Percentiles rank a stretch among this genome's conserved stretches.
These are phyloP conservation scores for Podarcis cretensis DNA, from an alignment of 2,113 vertebrate genomes.

Conservation along the genomic window DNA sequence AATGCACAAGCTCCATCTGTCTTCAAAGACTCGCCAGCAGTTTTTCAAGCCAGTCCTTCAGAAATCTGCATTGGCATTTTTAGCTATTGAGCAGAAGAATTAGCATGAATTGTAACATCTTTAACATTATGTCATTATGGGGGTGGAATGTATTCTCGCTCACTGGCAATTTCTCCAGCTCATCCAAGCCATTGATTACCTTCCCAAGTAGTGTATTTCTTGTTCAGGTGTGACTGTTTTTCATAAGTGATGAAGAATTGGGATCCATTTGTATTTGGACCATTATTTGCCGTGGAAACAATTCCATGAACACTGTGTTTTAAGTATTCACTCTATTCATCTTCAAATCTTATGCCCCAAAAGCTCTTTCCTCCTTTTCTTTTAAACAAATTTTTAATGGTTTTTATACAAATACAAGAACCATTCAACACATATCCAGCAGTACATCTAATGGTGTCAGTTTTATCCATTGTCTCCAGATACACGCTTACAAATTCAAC, in stretches of 20 bases:
- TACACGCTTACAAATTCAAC: too few species aligned
- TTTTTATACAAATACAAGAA: too few species aligned
- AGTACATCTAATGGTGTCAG: too few species aligned
- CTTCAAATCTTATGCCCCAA: too few species aligned
- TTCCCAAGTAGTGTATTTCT: conserved; percentile 98
- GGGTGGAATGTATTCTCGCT: conserved; percentile 96
- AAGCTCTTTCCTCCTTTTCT: too few species aligned
- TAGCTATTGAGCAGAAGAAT: conserved; percentile 90
- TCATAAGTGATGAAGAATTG: conserved; percentile 97
- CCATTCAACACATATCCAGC: too few species aligned
- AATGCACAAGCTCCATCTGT: conserved; percentile 3
- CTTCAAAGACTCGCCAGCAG: background rate
- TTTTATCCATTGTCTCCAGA: too few species aligned
- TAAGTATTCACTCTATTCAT: too few species aligned
- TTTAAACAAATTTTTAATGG: too few species aligned
- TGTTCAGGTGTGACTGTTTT: conserved; percentile 96
- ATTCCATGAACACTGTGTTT: conserved; percentile 95
- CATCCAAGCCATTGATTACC: conserved; percentile 81
- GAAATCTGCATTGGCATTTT: background rate
- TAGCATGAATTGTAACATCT: conserved; percentile 93
- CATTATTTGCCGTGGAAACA: conserved; percentile 98
- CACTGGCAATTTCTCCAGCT: conserved; percentile 81
- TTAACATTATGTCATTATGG: conserved; percentile 93
- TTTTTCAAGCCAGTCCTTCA: conserved; percentile 1
- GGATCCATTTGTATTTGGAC: conserved; percentile 93